Conservation (phyloP, 2,113 vertebrate species). For the Phyllostomus discolor region DNA sequence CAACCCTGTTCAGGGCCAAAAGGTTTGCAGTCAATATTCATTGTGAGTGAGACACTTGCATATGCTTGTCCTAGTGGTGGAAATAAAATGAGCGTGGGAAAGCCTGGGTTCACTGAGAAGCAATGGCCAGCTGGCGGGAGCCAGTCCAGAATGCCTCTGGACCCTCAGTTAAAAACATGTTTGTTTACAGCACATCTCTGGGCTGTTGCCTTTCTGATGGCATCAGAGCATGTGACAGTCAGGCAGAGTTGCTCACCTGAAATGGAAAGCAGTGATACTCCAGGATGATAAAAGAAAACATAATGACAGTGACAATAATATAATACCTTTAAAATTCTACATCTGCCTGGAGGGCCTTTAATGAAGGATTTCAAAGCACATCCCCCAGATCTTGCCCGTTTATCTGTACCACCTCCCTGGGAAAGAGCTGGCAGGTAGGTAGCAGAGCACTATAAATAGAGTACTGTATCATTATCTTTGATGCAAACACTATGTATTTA, state of each 20-base stretch:
- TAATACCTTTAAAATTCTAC: conserved; percentile 37
- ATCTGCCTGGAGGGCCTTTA: conserved; percentile 49
- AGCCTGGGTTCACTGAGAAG: not conserved
- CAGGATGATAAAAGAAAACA: not conserved
- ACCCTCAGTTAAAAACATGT: not conserved
- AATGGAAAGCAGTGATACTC: conserved; percentile 1
- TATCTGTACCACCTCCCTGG: conserved; percentile 36
- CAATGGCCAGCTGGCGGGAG: not conserved
- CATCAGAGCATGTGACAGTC: not conserved
- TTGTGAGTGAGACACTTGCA: not conserved
- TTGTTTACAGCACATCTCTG: not conserved
- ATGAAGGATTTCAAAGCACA: conserved; percentile 58
- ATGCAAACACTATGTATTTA: conserved; percentile 50
- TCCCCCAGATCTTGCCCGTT: conserved; percentile 53
- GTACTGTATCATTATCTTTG: conserved; percentile 63
- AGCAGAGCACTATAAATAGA: conserved; percentile 53
- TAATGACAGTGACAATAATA: not conserved
- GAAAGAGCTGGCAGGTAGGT: conserved; percentile 49
- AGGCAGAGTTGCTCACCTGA: conserved; percentile 25
- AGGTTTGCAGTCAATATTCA: not conserved
- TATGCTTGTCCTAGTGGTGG: not conserved
- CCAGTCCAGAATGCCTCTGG: not conserved
- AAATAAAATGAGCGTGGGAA: not conserved
- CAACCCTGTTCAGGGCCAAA: not conserved
- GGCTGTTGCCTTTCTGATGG: not conserved